These are phyloP conservation scores for Romanogobio albipinnatus DNA, from an alignment of 2,113 vertebrate genomes.

Conservation along the genomic window DNA sequence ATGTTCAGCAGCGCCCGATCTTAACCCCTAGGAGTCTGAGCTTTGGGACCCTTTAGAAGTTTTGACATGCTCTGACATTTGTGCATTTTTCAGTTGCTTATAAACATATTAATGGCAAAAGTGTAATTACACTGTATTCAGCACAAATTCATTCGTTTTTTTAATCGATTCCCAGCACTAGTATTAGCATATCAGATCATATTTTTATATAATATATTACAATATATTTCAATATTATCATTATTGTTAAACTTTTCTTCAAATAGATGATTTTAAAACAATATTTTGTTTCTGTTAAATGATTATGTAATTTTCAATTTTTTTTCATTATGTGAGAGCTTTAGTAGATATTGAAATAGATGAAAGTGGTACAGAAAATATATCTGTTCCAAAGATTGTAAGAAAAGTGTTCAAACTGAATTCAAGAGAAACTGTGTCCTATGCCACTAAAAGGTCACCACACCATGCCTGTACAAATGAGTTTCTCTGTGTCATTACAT, in stretches of 20 bases:
- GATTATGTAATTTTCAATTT: not conserved
- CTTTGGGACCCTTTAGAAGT: too few relatives aligned
- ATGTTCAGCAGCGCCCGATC: too few relatives aligned
- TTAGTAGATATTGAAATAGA: conserved; percentile 3
- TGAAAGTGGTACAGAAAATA: not conserved
- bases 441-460: conserved; percentile 25
- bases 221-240: not conserved
- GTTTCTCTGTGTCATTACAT: conserved; percentile 54
- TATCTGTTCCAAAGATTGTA: not conserved
- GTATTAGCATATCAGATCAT: too few relatives aligned
- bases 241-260: not conserved
- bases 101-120: too few relatives aligned
- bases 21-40: too few relatives aligned
- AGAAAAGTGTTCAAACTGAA: conserved; percentile 3
- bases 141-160: too few relatives aligned
- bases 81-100: too few relatives aligned
- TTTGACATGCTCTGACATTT: too few relatives aligned
- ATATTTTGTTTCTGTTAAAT: not conserved
- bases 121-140: too few relatives aligned
- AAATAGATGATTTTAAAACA: not conserved
- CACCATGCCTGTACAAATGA: conserved; percentile 27
- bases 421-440: conserved; percentile 2
- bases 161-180: too few relatives aligned
- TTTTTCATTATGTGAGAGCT: not conserved
- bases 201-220: too few relatives aligned